Evolutionary conservation across 2,797 vertebrate genomes (phyloP).

Genomic region (Pseudochromis fuscus): DNA sequence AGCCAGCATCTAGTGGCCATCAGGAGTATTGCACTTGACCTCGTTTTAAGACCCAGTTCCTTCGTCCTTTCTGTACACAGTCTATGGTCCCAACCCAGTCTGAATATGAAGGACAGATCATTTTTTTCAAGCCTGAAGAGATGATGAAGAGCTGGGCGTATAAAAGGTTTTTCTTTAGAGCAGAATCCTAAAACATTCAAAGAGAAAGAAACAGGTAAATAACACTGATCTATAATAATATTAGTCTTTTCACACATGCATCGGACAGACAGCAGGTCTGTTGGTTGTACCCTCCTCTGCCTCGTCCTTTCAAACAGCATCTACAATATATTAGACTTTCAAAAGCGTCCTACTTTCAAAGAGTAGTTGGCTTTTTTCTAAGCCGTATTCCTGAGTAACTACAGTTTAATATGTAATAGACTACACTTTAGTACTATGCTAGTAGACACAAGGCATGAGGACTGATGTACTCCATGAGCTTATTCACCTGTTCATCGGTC

Average conservation of each 20-base stretch:
- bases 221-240: slow-evolving; percentile 78
- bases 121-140: too few species aligned
- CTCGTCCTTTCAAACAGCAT: slow-evolving; percentile 10
- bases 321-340: slow-evolving; percentile 29
- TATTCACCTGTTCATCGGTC: slow-evolving; percentile 42
- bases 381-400: slow-evolving; percentile 60
- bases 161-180: slow-evolving; percentile 35
- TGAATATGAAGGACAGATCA: slow-evolving; percentile 17
- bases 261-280: slow-evolving; percentile 33
- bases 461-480: slow-evolving; percentile 37
- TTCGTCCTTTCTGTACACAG: too few species aligned
- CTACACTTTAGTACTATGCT: slow-evolving; percentile 6
- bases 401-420: slow-evolving; percentile 20
- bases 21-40: too few species aligned
- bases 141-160: slow-evolving; percentile 1
- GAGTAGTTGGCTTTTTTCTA: slow-evolving; percentile 19
- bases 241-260: slow-evolving; percentile 30
- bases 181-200: slow-evolving; percentile 55
- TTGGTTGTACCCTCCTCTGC: neutral
- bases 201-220: slow-evolving; percentile 38
- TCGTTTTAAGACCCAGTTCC: too few species aligned
- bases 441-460: slow-evolving; percentile 10
- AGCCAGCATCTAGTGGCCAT: too few species aligned
- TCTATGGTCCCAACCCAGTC: slow-evolving; percentile 14
- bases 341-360: slow-evolving; percentile 20